Evolutionary conservation across 2,888 invertebrate genomes (phyloP), one percentile per base, ranked within the genome.

Genomic region (Drosophila dives): DNA sequence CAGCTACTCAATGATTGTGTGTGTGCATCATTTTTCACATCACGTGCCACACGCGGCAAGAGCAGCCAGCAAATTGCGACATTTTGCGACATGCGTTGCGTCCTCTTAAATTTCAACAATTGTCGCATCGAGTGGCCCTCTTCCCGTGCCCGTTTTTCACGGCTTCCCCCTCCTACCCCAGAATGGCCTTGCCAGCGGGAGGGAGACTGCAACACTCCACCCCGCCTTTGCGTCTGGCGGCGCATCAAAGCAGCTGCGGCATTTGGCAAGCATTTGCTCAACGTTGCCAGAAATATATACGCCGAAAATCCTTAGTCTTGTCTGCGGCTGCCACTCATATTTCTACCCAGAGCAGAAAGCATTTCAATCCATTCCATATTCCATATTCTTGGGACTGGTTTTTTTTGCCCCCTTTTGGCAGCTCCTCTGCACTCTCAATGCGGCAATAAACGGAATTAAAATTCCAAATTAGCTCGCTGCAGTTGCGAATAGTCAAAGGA

Each of bases 381-480:
- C 26, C 64, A 64, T 75, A 56, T 66, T 60, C 55, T 59, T 55
- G 48, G 36, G 12, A 42, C 11, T 63, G 53, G 20, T n/a, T 36
- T 29, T 11, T 48, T 53, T 17, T 15, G 2, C 23, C 23, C 23
- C 61, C 51, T 74, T 74, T 87, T 86, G 85, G 83, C 88, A 89
- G 38, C 59, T 56, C 26, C 20, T 38, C 67, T 80, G 59, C 72
- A 64, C 69, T 50, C 65, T 66, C 83, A 73, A 85, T 86, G 90
- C 86, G 90, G 89, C 86, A 90, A 88, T 86, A 86, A 88, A 74
- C 73, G 55, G 75, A 86, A 90, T 86, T 90, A 86, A 86, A 88
- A 80, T 73, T 72, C 64, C 70, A 82, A 90, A 86, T 90, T 88
- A 88, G 89, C 78, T 68, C 64, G 73, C 61, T 83, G 86, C 86